These are phyloP conservation scores for Saccostrea cuccullata DNA, from an alignment of 1,140 invertebrate genomes.

Conservation along the genomic window DNA sequence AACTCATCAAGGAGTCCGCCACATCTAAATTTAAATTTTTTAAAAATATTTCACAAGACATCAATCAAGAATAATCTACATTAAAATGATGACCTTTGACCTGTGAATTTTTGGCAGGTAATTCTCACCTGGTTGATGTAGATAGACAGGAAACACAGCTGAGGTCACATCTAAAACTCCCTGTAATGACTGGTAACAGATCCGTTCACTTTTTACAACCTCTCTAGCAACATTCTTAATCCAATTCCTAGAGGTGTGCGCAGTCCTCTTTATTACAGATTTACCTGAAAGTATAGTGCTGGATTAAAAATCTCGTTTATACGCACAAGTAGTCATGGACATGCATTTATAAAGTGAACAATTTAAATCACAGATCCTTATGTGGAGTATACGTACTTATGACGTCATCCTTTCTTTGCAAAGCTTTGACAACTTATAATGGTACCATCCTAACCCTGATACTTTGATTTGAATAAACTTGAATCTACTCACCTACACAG, in stretches of 20 bases:
- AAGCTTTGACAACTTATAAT: neutral
- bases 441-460: too few relatives aligned
- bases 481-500: too few relatives aligned
- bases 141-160: conserved; percentile 80
- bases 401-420: too few relatives aligned
- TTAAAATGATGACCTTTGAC: too few relatives aligned
- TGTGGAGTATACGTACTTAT: too few relatives aligned
- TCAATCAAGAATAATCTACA: too few relatives aligned
- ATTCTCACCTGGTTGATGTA: conserved; percentile 78
- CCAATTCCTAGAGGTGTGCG: conserved; percentile 79
- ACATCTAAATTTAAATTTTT: conserved; percentile 77
- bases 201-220: conserved; percentile 81
- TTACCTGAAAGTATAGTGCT: conserved; percentile 70
- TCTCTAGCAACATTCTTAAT: conserved; percentile 79
- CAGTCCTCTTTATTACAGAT: conserved; percentile 76
- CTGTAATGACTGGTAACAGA: conserved; percentile 79
- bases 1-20: conserved; percentile 82
- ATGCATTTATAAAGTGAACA: too few relatives aligned
- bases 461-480: too few relatives aligned
- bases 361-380: too few relatives aligned
- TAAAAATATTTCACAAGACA: neutral
- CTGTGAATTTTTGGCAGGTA: neutral
- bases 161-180: conserved; percentile 79
- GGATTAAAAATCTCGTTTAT: too few relatives aligned
- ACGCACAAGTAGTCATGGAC: too few relatives aligned